phyloP scores from a whole-genome alignment of 1,140 invertebrate genomes.

The Drosophila kohkoa region DNA sequence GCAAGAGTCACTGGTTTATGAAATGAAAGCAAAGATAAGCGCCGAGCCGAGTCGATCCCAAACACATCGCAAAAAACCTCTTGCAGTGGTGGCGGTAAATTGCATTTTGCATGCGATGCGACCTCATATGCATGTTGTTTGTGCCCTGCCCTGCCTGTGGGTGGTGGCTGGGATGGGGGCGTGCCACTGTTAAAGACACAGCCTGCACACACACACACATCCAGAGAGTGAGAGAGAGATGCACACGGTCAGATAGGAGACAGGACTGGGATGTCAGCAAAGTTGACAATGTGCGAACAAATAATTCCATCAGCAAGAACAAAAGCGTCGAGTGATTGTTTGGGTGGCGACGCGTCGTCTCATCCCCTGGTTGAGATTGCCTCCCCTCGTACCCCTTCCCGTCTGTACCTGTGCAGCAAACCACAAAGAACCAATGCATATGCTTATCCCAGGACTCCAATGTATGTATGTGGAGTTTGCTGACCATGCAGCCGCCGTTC shows the following conservation, averaged over 20 bases:
- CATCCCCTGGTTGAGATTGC: background rate
- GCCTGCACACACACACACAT: constrained; percentile 8
- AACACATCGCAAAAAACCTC: constrained; percentile 46
- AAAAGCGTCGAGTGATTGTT: constrained; percentile 83
- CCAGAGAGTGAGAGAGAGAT: constrained; percentile 26
- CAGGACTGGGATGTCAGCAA: constrained; percentile 59
- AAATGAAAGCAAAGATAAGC: constrained; percentile 82
- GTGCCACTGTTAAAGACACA: constrained; percentile 24
- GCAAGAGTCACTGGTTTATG: constrained; percentile 69
- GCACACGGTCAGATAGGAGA: constrained; percentile 52
- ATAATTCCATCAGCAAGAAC: constrained; percentile 84
- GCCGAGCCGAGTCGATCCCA: constrained; percentile 38
- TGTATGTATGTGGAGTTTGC: constrained; percentile 52
- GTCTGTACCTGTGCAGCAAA: constrained; percentile 28
- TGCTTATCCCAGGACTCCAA: constrained; percentile 34
- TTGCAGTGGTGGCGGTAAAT: constrained; percentile 64
- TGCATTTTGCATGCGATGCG: constrained; percentile 69
- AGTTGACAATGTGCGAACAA: constrained; percentile 84
- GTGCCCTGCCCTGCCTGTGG: background rate
- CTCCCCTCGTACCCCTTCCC: constrained; percentile 7
- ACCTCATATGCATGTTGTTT: constrained; percentile 7
- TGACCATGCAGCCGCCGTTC: constrained; percentile 26
- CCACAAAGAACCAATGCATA: constrained; percentile 63
- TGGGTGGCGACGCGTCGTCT: constrained; percentile 61
- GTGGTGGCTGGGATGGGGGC: constrained; percentile 15